Conservation (phyloP, 2,888 invertebrate genomes). For the Flexamia atlantica region DNA sequence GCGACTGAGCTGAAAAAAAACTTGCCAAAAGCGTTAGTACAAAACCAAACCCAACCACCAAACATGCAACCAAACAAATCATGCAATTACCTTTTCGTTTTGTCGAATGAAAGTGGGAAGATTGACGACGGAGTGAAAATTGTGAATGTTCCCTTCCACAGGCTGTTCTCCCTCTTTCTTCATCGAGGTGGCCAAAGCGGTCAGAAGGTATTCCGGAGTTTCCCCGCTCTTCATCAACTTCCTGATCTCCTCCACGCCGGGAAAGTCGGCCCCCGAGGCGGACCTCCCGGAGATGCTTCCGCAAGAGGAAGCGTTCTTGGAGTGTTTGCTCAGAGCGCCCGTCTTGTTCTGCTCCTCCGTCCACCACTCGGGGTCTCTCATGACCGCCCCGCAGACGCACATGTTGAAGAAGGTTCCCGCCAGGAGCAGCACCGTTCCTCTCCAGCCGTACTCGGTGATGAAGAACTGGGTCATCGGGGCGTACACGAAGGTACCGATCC, state of each 20-base stretch:
- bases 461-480: conserved; percentile 91
- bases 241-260: conserved; percentile 82
- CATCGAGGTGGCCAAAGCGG: conserved; percentile 80
- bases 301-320: conserved; percentile 77
- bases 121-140: conserved; percentile 83
- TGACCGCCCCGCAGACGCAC: conserved; percentile 90
- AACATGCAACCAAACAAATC: conserved; percentile 4
- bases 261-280: conserved; percentile 74
- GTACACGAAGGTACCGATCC: conserved; percentile 88
- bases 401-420: conserved; percentile 91
- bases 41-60: not conserved
- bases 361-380: conserved; percentile 94
- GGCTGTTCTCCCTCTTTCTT: conserved; percentile 75
- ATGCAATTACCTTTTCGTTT: conserved; percentile 80
- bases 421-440: conserved; percentile 88
- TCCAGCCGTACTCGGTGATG: conserved; percentile 89
- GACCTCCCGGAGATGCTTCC: conserved; percentile 77
- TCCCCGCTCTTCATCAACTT: conserved; percentile 84
- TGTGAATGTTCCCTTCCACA: conserved; percentile 72
- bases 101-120: conserved; percentile 86
- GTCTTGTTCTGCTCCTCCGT: conserved; percentile 79
- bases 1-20: not conserved
- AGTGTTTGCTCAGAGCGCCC: conserved; percentile 74
- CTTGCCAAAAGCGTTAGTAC: not conserved
- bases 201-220: conserved; percentile 82